Percentiles rank a stretch among this genome's conserved stretches.
Conservation (phyloP, 2,888 invertebrate species). For the Caradrina clavipalpis region DNA sequence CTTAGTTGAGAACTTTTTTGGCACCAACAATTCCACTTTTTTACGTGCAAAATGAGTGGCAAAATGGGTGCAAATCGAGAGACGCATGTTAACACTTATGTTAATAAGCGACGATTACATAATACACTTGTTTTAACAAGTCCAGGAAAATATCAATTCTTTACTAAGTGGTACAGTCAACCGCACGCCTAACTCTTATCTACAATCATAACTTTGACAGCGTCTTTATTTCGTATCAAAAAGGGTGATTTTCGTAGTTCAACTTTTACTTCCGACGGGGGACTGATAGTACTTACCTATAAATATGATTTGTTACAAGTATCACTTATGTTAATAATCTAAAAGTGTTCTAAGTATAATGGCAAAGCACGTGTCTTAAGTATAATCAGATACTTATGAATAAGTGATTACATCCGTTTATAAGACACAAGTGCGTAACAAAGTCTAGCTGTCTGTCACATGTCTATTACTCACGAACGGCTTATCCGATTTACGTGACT, state of each 20-base stretch:
- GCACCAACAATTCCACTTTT: neutral
- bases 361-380: neutral
- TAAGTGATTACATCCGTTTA: conserved; percentile 9
- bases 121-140: conserved; percentile 28
- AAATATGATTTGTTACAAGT: neutral
- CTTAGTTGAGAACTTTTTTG: conserved; percentile 3
- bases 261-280: too few species aligned
- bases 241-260: neutral
- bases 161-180: conserved; percentile 1
- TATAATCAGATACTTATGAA: conserved; percentile 12
- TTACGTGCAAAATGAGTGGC: neutral
- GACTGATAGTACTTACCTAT: neutral
- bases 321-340: neutral
- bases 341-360: conserved; percentile 17
- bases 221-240: too few species aligned
- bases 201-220: too few species aligned
- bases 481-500: conserved; percentile 35
- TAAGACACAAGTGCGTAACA: neutral
- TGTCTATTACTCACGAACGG: conserved; percentile 11
- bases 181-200: too few species aligned
- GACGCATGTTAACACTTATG: conserved; percentile 19
- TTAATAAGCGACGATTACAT: neutral
- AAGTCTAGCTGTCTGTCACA: conserved; percentile 27
- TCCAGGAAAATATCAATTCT: neutral
- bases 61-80: neutral